Conservation (phyloP, 92 coral and sea anemone species). For the Siderastrea siderea region DNA sequence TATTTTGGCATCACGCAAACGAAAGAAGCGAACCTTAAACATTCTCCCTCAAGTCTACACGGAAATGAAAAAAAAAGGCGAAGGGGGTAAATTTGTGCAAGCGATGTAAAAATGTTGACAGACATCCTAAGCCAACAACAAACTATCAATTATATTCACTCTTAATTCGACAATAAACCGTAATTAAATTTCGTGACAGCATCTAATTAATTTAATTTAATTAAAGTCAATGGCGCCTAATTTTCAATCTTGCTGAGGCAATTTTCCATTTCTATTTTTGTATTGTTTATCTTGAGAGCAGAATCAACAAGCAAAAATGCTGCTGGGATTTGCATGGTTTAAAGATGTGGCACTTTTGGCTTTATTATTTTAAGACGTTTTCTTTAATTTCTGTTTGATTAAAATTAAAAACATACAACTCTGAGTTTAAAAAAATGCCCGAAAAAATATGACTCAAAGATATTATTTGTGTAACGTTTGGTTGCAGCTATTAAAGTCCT, state of each 20-base stretch:
- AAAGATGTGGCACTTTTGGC: too few species aligned
- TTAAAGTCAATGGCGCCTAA: neutral
- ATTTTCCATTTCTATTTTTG: neutral
- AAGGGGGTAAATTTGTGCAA: too few species aligned
- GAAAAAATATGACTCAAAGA: too few species aligned
- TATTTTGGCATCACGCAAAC: neutral
- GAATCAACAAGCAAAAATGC: neutral
- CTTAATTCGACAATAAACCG: neutral
- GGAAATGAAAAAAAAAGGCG: neutral
- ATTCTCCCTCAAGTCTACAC: neutral
- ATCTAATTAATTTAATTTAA: slow-evolving; percentile 13
- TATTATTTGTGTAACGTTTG: too few species aligned
- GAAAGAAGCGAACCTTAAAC: neutral
- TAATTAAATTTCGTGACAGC: slow-evolving; percentile 7
- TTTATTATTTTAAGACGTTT: too few species aligned
- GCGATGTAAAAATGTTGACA: neutral
- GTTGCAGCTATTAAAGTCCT: too few species aligned
- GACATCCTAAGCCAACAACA: neutral
- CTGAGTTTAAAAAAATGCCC: too few species aligned
- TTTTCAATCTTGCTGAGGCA: neutral
- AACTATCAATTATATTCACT: neutral
- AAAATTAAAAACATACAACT: too few species aligned
- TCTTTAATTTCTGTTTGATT: too few species aligned
- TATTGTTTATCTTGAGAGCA: neutral
- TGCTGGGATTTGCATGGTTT: neutral